phyloP scores from a whole-genome alignment of 2,113 vertebrate genomes.

The Anoplopoma fimbria region DNA sequence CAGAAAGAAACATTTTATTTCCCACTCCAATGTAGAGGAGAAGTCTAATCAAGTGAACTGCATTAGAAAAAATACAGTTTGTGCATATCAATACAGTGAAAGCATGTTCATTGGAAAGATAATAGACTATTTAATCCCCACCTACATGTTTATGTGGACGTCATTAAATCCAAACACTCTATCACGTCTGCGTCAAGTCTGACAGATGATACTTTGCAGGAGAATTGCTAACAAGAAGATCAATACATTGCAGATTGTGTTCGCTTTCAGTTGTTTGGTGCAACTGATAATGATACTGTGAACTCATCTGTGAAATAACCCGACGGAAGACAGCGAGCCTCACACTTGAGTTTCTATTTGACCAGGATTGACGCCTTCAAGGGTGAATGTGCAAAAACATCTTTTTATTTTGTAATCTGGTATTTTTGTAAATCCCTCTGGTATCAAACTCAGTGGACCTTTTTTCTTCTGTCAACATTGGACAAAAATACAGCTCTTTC shows the following conservation, averaged over 20 bases:
- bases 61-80: not conserved
- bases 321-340: slow-evolving; percentile 46
- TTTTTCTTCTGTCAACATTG: not conserved
- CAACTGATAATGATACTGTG: slow-evolving; percentile 53
- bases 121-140: not conserved
- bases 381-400: slow-evolving; percentile 17
- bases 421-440: not conserved
- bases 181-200: not conserved
- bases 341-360: not conserved
- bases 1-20: not conserved
- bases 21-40: not conserved
- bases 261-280: slow-evolving; percentile 38
- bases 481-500: slow-evolving; percentile 5
- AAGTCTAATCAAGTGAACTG: not conserved
- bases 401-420: slow-evolving; percentile 20
- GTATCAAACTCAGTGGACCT: not conserved
- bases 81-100: not conserved
- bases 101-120: slow-evolving; percentile 2
- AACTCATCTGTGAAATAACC: slow-evolving; percentile 66
- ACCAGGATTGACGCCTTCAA: slow-evolving; percentile 23
- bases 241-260: slow-evolving; percentile 62
- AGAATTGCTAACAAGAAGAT: slow-evolving; percentile 47
- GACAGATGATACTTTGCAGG: slow-evolving; percentile 4
- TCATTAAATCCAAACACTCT: not conserved
- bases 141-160: not conserved